Conservation (phyloP, 2,888 invertebrate genomes). For the Melolontha melolontha region DNA sequence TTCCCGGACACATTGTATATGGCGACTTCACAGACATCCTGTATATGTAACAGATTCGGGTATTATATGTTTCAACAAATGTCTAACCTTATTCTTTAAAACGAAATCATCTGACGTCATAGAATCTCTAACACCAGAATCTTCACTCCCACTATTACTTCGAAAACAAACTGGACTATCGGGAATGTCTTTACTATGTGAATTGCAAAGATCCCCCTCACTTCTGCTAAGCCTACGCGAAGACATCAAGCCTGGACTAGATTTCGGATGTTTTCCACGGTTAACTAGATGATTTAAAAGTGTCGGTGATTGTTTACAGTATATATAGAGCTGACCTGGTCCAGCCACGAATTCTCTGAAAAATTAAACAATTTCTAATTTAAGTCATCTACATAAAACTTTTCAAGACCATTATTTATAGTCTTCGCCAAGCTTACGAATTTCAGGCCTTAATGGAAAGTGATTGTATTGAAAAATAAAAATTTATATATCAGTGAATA, state of each 20-base stretch:
- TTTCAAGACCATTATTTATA: too few species aligned
- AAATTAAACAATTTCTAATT: conserved; percentile 27
- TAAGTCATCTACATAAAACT: too few species aligned
- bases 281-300: conserved; percentile 66
- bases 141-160: conserved; percentile 59
- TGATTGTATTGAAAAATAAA: background rate
- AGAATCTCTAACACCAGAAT: conserved; percentile 62
- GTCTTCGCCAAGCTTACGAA: too few species aligned
- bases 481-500: too few species aligned
- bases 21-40: too few species aligned
- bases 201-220: conserved; percentile 66
- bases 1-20: too few species aligned
- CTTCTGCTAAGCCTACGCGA: conserved; percentile 66
- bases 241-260: conserved; percentile 49
- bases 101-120: conserved; percentile 61
- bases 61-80: too few species aligned
- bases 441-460: too few species aligned
- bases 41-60: too few species aligned
- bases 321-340: conserved; percentile 67
- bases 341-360: conserved; percentile 68
- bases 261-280: conserved; percentile 63
- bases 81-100: conserved; percentile 58
- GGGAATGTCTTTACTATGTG: conserved; percentile 48
- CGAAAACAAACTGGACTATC: conserved; percentile 59
- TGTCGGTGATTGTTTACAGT: conserved; percentile 65